Evolutionary conservation across 2,888 invertebrate species (phyloP).

Genomic region (Colletes collaris): DNA sequence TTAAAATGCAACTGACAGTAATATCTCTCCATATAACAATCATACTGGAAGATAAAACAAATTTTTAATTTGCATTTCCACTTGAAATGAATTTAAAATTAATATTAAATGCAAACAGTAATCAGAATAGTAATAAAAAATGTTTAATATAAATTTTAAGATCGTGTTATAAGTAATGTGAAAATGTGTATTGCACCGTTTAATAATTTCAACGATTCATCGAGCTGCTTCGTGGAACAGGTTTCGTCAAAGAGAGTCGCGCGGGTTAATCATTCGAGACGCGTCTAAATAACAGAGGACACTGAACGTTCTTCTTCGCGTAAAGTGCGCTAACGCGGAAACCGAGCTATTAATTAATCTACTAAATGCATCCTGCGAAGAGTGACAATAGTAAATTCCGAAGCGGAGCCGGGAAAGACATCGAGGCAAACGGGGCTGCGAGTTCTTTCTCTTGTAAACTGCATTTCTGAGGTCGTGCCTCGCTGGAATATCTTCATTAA

Average conservation of each 20-base stretch:
- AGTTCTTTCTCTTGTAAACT: slow-evolving; percentile 13
- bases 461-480: slow-evolving; percentile 3
- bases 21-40: too few species aligned
- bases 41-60: too few species aligned
- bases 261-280: slow-evolving; percentile 10
- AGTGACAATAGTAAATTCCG: slow-evolving; percentile 24
- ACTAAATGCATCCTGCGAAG: not conserved
- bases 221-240: not conserved
- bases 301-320: not conserved
- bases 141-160: too few species aligned
- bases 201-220: not conserved
- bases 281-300: not conserved
- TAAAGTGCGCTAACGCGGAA: not conserved
- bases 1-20: too few species aligned
- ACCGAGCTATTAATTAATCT: slow-evolving; percentile 30
- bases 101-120: too few species aligned
- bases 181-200: too few species aligned
- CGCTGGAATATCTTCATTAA: slow-evolving; percentile 32
- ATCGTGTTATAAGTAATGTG: too few species aligned
- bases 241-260: too few species aligned
- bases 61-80: too few species aligned
- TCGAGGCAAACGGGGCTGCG: not conserved
- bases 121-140: too few species aligned
- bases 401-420: not conserved
- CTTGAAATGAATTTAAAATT: too few species aligned